Conservation (phyloP, 2,797 vertebrate species). For the Microcaecilia unicolor region DNA sequence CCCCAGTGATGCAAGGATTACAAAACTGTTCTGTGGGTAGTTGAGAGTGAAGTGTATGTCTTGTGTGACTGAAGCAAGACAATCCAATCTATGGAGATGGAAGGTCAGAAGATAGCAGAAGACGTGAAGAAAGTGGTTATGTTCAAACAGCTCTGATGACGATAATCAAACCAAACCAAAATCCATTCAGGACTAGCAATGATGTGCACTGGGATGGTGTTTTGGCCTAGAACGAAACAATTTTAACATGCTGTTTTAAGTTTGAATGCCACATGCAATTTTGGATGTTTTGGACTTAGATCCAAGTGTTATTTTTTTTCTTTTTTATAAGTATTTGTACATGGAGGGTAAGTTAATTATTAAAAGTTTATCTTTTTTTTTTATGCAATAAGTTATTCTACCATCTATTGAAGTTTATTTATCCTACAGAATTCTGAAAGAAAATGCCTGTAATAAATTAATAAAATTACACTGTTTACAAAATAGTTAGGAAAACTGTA, state of each 20-base stretch:
- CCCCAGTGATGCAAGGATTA: slow-evolving; percentile 45
- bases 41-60: slow-evolving; percentile 43
- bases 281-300: slow-evolving; percentile 23
- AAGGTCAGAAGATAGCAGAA: too few species aligned
- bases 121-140: slow-evolving; percentile 20
- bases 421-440: slow-evolving; percentile 38
- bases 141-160: slow-evolving; percentile 9
- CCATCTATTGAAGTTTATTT: slow-evolving; percentile 49
- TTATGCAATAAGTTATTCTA: slow-evolving; percentile 63
- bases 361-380: slow-evolving; percentile 45
- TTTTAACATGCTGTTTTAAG: slow-evolving; percentile 16
- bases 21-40: slow-evolving; percentile 42
- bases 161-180: slow-evolving; percentile 15
- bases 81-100: slow-evolving; percentile 58
- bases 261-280: slow-evolving; percentile 30
- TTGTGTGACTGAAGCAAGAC: slow-evolving; percentile 32
- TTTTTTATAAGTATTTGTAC: slow-evolving; percentile 38
- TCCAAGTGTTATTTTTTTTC: slow-evolving; percentile 23
- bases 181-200: slow-evolving; percentile 3
- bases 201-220: slow-evolving; percentile 2
- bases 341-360: slow-evolving; percentile 48
- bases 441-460: slow-evolving; percentile 29
- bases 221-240: slow-evolving; percentile 2
- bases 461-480: slow-evolving; percentile 21
- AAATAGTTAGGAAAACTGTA: not conserved